Percentiles rank a stretch among this genome's conserved stretches.
Evolutionary conservation across 2,797 vertebrate genomes (phyloP).

Genomic region (Gallinago nigripennis): DNA sequence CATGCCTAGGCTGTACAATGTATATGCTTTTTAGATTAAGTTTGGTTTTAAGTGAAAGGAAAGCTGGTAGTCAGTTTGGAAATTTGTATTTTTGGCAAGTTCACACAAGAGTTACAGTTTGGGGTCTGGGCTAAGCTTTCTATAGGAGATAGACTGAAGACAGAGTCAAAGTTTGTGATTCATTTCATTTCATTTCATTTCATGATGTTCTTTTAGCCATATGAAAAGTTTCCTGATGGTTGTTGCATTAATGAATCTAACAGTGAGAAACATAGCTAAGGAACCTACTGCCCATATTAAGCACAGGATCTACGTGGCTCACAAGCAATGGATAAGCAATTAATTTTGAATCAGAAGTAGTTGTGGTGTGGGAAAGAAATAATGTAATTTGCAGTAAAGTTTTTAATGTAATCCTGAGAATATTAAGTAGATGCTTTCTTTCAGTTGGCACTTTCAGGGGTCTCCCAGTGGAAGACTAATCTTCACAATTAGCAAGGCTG

Average conservation of each 20-base stretch:
- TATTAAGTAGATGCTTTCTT: slow-evolving; percentile 8
- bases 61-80: not conserved
- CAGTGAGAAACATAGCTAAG: not conserved
- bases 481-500: not conserved
- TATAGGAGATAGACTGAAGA: not conserved
- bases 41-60: not conserved
- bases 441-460: not conserved
- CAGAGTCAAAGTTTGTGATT: not conserved
- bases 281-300: not conserved
- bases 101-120: not conserved
- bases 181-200: not conserved
- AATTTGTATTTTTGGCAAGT: slow-evolving; percentile 32
- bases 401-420: slow-evolving; percentile 6
- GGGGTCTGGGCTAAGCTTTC: not conserved
- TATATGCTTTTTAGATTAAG: not conserved
- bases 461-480: slow-evolving; percentile 1
- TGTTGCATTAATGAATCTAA: not conserved
- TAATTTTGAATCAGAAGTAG: not conserved
- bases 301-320: not conserved
- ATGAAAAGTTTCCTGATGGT: not conserved
- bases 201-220: not conserved
- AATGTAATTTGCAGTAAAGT: not conserved
- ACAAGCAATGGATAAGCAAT: not conserved
- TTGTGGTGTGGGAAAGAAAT: not conserved
- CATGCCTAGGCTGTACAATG: not conserved